Evolutionary conservation across 2,888 invertebrate species (phyloP), one percentile per base, ranked within the genome.

Genomic region (Diaperis boleti): DNA sequence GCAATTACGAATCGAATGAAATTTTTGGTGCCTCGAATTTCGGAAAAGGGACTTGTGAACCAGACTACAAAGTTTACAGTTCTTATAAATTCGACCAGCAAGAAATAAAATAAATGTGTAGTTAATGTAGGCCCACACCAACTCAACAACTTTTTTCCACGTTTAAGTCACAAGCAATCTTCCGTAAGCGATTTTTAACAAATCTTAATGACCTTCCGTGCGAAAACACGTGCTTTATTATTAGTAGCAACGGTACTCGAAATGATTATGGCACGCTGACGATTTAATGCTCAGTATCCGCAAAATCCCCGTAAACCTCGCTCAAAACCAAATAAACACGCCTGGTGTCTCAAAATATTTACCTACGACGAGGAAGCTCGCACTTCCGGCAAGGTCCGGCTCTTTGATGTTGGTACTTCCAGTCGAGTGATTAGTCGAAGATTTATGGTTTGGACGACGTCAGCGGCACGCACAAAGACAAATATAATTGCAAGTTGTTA

Each of bases 401-500:
- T 26, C 6, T 2, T 3, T 26, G 26, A 26, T 8, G 26, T 26
- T 26, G 6, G 26, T 26, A 33, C 33, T 44, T 55, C 29, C 55
- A 41, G 26, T 31, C 41, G 15, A 22, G 4, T 29, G 31, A 15
- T 44, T 15, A 10, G 14, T n/a, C 6, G 10, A 37, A 20, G 59
- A 45, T 45, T 59, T 49, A 41, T 47, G 59, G 50, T 35, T 17
- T 35, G n/a, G 10, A 11, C 11, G 47, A 47, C 22, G 47, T 37
- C 44, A 20, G 47, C 35, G 47, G 15, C 22, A 37, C n/a, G 13
- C 50, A 59, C 59, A 62, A 66, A 56, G 60, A 59, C 56, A 45
- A 57, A 60, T n/a, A n/a, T 54, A 60, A 60, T 60, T 54, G 54
- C 60, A 60, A 54, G 54, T 60, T 54, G 60, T 54, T 60, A 60